Evolutionary conservation across 2,797 vertebrate species (phyloP).

Genomic region (Schizopygopsis pylzovi): DNA sequence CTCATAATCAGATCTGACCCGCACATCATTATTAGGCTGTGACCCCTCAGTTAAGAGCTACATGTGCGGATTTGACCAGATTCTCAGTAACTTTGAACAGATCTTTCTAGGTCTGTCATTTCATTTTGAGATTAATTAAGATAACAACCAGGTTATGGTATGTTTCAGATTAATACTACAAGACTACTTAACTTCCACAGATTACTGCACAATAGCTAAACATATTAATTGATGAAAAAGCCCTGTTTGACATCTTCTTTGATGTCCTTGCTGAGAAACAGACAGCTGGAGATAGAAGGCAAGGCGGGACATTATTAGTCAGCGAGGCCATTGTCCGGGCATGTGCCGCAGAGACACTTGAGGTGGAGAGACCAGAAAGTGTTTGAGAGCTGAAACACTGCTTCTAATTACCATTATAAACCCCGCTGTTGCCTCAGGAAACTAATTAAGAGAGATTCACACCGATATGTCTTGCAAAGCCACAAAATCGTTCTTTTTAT

Average conservation of each 20-base stretch:
- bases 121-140: neutral
- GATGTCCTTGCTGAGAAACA: neutral
- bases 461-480: neutral
- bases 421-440: conserved; percentile 2
- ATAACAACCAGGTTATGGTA: neutral
- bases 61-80: neutral
- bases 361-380: neutral
- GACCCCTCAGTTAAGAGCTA: neutral
- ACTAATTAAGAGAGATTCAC: conserved; percentile 17
- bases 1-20: neutral
- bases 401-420: neutral
- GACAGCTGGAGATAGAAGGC: neutral
- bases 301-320: conserved; percentile 35
- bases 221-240: conserved; percentile 17
- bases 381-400: neutral
- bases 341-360: conserved; percentile 29
- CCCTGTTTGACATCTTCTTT: conserved; percentile 44
- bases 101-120: neutral
- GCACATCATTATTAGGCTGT: no score
- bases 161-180: conserved; percentile 6
- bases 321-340: conserved; percentile 33
- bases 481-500: neutral
- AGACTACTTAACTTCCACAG: neutral
- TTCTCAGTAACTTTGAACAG: neutral
- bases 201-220: conserved; percentile 20